Evolutionary conservation across 2,113 vertebrate species (phyloP).

Genomic region (Cyprinodon variegatus): DNA sequence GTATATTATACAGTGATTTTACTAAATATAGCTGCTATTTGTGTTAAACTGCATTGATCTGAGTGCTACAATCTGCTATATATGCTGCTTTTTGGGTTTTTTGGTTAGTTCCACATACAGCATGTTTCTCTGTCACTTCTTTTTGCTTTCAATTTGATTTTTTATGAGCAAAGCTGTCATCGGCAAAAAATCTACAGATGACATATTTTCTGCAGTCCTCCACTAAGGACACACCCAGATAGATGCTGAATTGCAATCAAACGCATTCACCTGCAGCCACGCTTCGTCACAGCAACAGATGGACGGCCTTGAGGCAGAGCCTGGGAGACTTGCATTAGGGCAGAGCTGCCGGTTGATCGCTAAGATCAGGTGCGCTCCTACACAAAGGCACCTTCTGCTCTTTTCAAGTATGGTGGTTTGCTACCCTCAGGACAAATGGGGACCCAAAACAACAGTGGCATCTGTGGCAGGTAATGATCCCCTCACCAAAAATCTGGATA

Average conservation of each 20-base stretch:
- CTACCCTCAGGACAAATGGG: constrained; percentile 66
- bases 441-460: constrained; percentile 73
- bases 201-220: constrained; percentile 52
- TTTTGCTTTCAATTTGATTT: constrained; percentile 44
- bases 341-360: constrained; percentile 63
- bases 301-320: constrained; percentile 72
- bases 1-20: constrained; percentile 7
- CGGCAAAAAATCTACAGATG: constrained; percentile 43
- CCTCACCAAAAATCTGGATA: constrained; percentile 67
- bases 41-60: constrained; percentile 26
- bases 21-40: constrained; percentile 13
- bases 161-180: constrained; percentile 36
- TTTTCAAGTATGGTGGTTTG: constrained; percentile 59
- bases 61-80: neutral
- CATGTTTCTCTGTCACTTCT: constrained; percentile 32
- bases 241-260: constrained; percentile 35
- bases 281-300: constrained; percentile 70
- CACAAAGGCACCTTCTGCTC: constrained; percentile 77
- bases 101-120: constrained; percentile 49
- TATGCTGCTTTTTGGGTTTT: neutral
- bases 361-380: constrained; percentile 73
- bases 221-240: constrained; percentile 33
- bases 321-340: constrained; percentile 51
- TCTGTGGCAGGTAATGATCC: constrained; percentile 78
- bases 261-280: constrained; percentile 45